Base-by-base conservation (phyloP, 2,113 vertebrate species). In the Perognathus longimembris region DNA sequence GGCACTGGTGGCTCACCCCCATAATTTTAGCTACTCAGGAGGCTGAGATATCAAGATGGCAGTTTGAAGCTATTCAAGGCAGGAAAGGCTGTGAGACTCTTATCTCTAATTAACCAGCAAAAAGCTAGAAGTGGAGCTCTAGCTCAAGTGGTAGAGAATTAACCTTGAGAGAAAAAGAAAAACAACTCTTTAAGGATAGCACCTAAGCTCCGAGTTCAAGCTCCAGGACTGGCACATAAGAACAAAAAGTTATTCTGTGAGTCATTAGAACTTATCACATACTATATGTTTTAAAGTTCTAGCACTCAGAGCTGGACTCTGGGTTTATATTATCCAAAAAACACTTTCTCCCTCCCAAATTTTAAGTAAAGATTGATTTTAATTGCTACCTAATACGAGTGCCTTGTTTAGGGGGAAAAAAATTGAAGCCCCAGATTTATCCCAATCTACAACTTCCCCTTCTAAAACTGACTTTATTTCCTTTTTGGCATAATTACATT, bases 381-480 rank as follows among this genome's bases (percentile, higher is more conserved):
- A 90, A 88, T 87, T 94, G 85, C n/a, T 18, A 42, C 12, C 38
- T 42, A 81, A 20, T 84, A 28, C 24, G 78, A 91, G 92, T 88
- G 59, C n/a, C 50, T 89, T 66, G 1, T 89, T 84, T 63, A 81
- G 87, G n/a, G n/a, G n/a, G 73, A 30, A 28, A 71, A 67, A 76
- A 42, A 34, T 54, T 85, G 3, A 26, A 75, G 82, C 30, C 4
- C 45, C 24, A 34, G 50, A 0, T 91, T 91, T 95, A 11, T 59
- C 92, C 18, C 57, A 26, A 26, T 82, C 15, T 78, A 8, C 45
- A 45, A 45, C 45, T n/a, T n/a, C n/a, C n/a, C 20, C 26, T 78
- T 89, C 89, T 83, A 32, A 20, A 61, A 18, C 10, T 87, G 87
- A 84, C 79, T 94, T 92, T 93, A 76, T 87, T 87, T 87, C 74